A percentile compares a stretch with the other conserved stretches of the same genome.
Conservation (phyloP, 2,113 vertebrate genomes). For the Phasianus colchicus region DNA sequence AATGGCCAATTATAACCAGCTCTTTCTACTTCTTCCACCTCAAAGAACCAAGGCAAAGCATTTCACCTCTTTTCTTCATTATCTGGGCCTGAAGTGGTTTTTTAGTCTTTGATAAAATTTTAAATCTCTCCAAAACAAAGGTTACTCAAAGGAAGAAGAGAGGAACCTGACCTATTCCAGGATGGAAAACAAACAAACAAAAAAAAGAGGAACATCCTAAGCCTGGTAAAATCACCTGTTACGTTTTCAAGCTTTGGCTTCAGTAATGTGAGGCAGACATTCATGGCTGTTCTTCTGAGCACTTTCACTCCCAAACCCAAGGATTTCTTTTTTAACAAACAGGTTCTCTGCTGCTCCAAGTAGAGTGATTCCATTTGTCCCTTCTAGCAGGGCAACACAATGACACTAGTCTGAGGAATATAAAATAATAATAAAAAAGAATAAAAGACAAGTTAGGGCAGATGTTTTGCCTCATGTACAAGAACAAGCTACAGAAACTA, state of each 20-base stretch:
- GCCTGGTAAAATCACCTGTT: not conserved
- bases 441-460: not conserved
- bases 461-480: not conserved
- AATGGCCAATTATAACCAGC: not conserved
- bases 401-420: not conserved
- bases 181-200: not conserved
- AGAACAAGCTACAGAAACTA: not conserved
- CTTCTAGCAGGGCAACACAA: not conserved
- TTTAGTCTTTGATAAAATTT: not conserved
- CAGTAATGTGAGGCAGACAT: not conserved
- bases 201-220: not conserved
- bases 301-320: not conserved
- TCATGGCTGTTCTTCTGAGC: not conserved
- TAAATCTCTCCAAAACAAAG: not conserved
- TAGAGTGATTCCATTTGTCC: accelerated
- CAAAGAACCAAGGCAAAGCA: not conserved
- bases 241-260: not conserved
- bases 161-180: not conserved
- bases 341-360: not conserved
- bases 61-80: not conserved
- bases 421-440: not conserved
- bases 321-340: not conserved
- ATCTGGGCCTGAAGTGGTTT: not conserved
- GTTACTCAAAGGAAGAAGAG: not conserved
- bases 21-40: not conserved